Conservation (phyloP, 1,140 invertebrate genomes). For the Pachypsylla venusta region DNA sequence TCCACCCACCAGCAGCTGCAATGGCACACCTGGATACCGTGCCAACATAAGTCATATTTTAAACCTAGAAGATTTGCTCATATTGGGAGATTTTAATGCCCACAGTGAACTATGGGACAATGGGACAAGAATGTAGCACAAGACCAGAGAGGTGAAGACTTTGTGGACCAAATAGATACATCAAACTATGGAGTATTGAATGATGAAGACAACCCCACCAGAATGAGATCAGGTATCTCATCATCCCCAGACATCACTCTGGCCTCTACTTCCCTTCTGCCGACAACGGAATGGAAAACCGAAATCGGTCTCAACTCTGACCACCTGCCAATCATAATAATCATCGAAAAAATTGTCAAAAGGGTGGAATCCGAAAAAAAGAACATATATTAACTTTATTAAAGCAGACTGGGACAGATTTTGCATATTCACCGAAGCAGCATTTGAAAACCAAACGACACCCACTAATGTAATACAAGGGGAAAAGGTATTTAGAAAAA, state of each 20-base stretch:
- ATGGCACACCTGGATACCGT: not conserved
- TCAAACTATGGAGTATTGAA: not conserved
- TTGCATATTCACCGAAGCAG: not conserved
- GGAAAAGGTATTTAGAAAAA: constrained; percentile 2
- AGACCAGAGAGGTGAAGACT: constrained; percentile 3
- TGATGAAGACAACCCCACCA: not conserved
- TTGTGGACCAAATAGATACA: constrained; percentile 4
- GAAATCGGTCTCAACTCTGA: constrained; percentile 9
- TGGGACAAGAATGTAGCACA: constrained; percentile 3
- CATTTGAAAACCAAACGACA: not conserved
- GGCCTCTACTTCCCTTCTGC: constrained; percentile 8
- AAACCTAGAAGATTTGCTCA: constrained; percentile 1
- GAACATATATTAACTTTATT: constrained; percentile 11
- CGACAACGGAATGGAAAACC: not conserved
- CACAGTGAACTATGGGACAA: constrained; percentile 5
- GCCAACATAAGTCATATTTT: not conserved
- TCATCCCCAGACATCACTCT: constrained; percentile 12
- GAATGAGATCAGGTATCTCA: not conserved
- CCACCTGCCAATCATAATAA: constrained; percentile 10
- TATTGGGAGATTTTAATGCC: constrained; percentile 10
- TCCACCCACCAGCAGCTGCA: constrained; percentile 11
- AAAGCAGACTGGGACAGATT: constrained; percentile 7
- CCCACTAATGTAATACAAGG: not conserved
- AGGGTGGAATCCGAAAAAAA: constrained; percentile 9
- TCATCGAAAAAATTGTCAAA: not conserved